Evolutionary conservation across 2,113 vertebrate genomes (phyloP), one percentile per base, ranked within the genome.

Genomic region (Onychostruthus taczanowskii): DNA sequence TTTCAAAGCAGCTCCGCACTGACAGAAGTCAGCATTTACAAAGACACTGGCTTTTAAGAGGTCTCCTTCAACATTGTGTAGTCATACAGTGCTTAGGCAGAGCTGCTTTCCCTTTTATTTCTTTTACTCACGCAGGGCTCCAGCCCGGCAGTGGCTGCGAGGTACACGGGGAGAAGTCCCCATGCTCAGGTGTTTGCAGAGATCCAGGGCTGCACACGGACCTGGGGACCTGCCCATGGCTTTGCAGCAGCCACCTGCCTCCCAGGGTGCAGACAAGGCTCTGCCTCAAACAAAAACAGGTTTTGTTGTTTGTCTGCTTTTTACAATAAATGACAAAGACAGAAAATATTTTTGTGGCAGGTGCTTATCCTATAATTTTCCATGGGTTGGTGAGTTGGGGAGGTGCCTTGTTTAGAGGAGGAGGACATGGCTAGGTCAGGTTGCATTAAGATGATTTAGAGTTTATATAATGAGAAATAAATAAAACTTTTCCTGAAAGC

Each of bases 301-400:
- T 67, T 91, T 93, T 84, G 87, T 68, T 72, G 53, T 92, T 94
- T 8, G 68, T 89, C 89, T 94, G 37, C 31, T 89, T 96, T 91
- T 81, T 92, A 83, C 75, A 82, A 17, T 76, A 81, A 61, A 31
- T 88, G 82, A 88, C 94, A 58, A 94, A 87, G 92, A 61, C 64
- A 53, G 83, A 84, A 95, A 75, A 91, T 58, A 94, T 93, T 69
- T 96, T 84, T 89, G 63, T 89, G 69, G 67, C 74, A 91, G 84
- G 86, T 90, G 88, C 41, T 77, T 90, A 89, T 94, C 93, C 80
- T 95, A 90, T 86, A 90, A 89, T 87, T 95, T 90, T 93, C 64
- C 43, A 69, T 91, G 78, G 62, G 33, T 58, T 95, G 79, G 68
- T 94, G 75, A 85, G 49, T 91, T 35, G 82, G 49, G 72, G 68